A percentile compares a stretch with the other conserved stretches of the same genome.
phyloP scores from a whole-genome alignment of 1,140 invertebrate genomes.

The Wiebesia pumilae region DNA sequence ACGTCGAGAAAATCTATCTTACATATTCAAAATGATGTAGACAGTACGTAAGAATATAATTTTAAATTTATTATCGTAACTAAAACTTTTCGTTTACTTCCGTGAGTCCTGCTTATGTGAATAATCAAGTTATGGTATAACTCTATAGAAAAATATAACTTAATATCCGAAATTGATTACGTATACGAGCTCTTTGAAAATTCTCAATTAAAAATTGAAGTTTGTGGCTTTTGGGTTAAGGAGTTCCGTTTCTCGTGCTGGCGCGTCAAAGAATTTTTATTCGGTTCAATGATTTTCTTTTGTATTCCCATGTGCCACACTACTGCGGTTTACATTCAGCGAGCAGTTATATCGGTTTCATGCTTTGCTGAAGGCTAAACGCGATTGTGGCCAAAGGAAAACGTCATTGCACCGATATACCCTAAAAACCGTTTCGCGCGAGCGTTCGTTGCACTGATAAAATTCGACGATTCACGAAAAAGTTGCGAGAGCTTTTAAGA shows the following conservation, averaged over 20 bases:
- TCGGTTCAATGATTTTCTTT: conserved; percentile 1
- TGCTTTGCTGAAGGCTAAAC: conserved; percentile 43
- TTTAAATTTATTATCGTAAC: no score
- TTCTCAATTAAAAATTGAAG: background rate
- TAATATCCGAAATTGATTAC: background rate
- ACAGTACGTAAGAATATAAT: no score
- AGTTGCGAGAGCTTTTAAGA: background rate
- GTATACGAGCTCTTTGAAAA: background rate
- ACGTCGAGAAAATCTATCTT: background rate
- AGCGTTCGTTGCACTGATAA: background rate
- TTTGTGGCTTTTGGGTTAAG: conserved; percentile 11
- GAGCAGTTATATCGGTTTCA: conserved; percentile 42
- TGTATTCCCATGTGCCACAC: conserved; percentile 8
- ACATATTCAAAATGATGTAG: no score
- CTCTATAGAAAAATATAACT: no score
- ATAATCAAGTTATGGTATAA: no score
- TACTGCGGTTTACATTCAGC: conserved; percentile 26
- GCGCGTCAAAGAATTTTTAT: conserved; percentile 28
- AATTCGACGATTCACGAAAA: background rate
- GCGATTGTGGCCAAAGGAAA: conserved; percentile 35
- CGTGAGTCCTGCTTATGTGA: no score
- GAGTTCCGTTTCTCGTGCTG: background rate
- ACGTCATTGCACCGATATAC: conserved; percentile 19
- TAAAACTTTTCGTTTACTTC: no score
- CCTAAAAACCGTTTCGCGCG: conserved; percentile 15